Evolutionary conservation across 2,113 vertebrate species (phyloP).

Genomic region (Sinocyclocheilus grahami): DNA sequence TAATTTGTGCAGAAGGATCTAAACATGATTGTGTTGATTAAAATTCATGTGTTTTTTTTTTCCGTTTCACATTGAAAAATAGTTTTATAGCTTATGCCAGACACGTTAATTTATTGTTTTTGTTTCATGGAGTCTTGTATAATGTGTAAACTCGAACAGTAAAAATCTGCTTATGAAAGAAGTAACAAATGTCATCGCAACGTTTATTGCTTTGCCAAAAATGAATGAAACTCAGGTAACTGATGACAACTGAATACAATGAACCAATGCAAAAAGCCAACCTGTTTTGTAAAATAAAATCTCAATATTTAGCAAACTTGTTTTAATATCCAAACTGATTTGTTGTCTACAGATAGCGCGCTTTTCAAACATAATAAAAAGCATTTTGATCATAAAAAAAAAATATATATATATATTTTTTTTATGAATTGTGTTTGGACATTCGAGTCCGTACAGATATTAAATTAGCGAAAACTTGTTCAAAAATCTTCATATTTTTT

Average conservation of each 20-base stretch:
- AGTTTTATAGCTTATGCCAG: slow-evolving; percentile 81
- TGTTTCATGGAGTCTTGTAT: slow-evolving; percentile 90
- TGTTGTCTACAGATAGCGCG: neutral
- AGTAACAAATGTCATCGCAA: slow-evolving; percentile 66
- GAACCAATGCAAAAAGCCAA: neutral
- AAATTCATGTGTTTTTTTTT: slow-evolving; percentile 81
- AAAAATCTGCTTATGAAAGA: slow-evolving; percentile 93
- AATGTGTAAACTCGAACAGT: slow-evolving; percentile 94
- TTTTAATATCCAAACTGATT: neutral
- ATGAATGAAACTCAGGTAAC: neutral
- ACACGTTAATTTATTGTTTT: slow-evolving; percentile 97
- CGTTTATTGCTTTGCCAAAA: neutral
- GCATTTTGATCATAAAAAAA: neutral
- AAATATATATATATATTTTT: too few species aligned
- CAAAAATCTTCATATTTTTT: neutral
- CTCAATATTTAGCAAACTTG: neutral
- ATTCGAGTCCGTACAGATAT: neutral
- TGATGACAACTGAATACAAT: neutral
- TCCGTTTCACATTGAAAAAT: slow-evolving; percentile 89
- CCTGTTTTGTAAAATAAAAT: neutral
- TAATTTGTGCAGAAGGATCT: slow-evolving; percentile 87
- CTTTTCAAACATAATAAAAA: neutral
- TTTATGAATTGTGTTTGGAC: neutral
- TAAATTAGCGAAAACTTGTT: neutral
- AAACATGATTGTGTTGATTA: slow-evolving; percentile 83